phyloP scores from a whole-genome alignment of 1,140 invertebrate species.

The Brachionus asplanchnoidis region DNA sequence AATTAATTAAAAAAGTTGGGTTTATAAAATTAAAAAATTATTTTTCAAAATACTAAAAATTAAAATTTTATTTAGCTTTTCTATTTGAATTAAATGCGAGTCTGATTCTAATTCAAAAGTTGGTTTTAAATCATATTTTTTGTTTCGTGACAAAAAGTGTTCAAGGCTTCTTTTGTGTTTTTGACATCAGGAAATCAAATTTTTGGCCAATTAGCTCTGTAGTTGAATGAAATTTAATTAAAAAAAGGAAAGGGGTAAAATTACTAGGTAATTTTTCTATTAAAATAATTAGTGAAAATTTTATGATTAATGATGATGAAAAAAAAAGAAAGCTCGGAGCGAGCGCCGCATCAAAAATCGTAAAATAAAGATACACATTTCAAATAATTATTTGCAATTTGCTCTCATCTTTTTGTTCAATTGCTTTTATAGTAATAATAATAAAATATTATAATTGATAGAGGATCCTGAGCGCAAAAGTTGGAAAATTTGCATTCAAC shows the following conservation, averaged over 20 bases:
- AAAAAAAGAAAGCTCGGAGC: neutral
- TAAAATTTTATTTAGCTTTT: too few species aligned
- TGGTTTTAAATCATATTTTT: neutral
- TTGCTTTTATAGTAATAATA: neutral
- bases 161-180: neutral
- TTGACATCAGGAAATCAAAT: neutral
- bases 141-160: neutral
- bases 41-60: too few species aligned
- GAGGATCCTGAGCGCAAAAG: neutral
- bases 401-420: conserved; percentile 10
- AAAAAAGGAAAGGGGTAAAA: neutral
- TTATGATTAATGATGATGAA: neutral
- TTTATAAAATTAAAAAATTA: too few species aligned
- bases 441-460: conserved; percentile 35
- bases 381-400: conserved; percentile 20
- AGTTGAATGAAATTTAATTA: neutral
- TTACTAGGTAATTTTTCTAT: neutral
- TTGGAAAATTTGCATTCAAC: conserved; percentile 29
- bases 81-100: too few species aligned
- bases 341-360: neutral
- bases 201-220: neutral
- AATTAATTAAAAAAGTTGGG: too few species aligned
- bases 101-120: too few species aligned
- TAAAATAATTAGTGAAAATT: neutral
- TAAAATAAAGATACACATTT: conserved; percentile 1